Evolutionary conservation across 2,113 vertebrate species (phyloP).

Genomic region (Mola mola): DNA sequence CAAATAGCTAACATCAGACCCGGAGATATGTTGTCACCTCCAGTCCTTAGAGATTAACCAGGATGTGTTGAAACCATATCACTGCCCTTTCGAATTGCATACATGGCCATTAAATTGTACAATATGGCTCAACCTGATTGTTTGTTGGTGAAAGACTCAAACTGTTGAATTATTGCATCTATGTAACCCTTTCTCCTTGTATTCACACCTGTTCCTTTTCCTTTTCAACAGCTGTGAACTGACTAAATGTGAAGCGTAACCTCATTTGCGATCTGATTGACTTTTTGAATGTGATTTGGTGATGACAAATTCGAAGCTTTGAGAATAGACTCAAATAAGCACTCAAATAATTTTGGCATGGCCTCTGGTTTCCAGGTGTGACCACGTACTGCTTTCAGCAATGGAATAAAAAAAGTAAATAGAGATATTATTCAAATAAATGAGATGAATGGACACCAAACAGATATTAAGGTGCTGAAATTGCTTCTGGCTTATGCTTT

Average conservation of each 20-base stretch:
- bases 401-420: not conserved
- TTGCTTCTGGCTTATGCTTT: slow-evolving; percentile 5
- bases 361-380: too few species aligned
- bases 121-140: slow-evolving; percentile 25
- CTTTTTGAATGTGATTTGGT: slow-evolving; percentile 9
- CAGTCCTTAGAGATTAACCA: slow-evolving; percentile 27
- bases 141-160: slow-evolving; percentile 23
- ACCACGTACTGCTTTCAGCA: not conserved
- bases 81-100: slow-evolving; percentile 8
- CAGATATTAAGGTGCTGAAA: slow-evolving; percentile 17
- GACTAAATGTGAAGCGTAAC: slow-evolving; percentile 35
- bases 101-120: slow-evolving; percentile 1
- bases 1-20: slow-evolving; percentile 22
- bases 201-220: too few species aligned
- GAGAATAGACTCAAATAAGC: too few species aligned
- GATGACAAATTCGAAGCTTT: not conserved
- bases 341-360: too few species aligned
- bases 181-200: not conserved
- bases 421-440: slow-evolving; percentile 7
- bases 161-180: slow-evolving; percentile 8
- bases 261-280: slow-evolving; percentile 45
- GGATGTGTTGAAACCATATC: slow-evolving; percentile 32
- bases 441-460: slow-evolving; percentile 14
- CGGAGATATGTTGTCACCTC: slow-evolving; percentile 24
- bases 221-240: not conserved